Evolutionary conservation across 2,797 vertebrate genomes (phyloP).

Genomic region (Phaenicophaeus curvirostris): DNA sequence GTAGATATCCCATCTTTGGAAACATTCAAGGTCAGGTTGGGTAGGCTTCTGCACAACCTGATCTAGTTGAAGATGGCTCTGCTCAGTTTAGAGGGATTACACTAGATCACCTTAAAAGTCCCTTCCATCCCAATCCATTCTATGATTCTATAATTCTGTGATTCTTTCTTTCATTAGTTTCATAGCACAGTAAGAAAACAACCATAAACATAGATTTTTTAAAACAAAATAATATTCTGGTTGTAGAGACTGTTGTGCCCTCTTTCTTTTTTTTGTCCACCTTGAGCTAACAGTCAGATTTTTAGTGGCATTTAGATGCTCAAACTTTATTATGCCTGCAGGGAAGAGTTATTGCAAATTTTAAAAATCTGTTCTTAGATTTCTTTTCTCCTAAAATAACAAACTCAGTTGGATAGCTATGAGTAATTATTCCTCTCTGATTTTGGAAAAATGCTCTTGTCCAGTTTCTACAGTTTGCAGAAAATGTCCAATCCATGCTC

Average conservation of each 20-base stretch:
- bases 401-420: neutral
- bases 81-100: no score
- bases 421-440: neutral
- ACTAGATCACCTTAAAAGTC: no score
- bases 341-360: neutral
- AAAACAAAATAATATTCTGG: neutral
- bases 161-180: neutral
- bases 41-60: no score
- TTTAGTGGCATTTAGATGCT: neutral
- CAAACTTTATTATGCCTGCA: neutral
- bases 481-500: neutral
- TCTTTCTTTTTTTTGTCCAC: neutral
- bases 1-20: no score
- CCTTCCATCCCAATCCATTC: no score
- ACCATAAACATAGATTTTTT: neutral
- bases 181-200: neutral
- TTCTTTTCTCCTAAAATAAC: conserved; percentile 1
- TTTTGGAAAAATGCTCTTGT: neutral
- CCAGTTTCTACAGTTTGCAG: neutral
- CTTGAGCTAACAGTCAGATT: neutral
- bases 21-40: no score
- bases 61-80: no score
- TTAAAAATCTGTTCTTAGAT: conserved; percentile 5
- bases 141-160: no score
- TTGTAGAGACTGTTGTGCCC: neutral